These are phyloP conservation scores for Drosophila dunni DNA, from an alignment of 1,140 invertebrate genomes.

Conservation along the genomic window DNA sequence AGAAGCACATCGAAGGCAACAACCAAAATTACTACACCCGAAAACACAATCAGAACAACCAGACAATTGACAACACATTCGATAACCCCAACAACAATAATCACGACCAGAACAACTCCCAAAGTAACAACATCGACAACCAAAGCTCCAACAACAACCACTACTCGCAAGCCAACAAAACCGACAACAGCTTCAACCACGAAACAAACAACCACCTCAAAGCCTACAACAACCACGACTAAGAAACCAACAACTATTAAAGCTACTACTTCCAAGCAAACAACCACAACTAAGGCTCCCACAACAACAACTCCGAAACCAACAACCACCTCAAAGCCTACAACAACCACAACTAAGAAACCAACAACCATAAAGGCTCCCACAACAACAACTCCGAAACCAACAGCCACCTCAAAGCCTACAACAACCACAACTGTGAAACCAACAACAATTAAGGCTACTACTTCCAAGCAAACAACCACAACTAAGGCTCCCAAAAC, in stretches of 20 bases:
- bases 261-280: conserved; percentile 6
- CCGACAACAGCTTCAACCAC: no score
- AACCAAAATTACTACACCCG: conserved; percentile 2
- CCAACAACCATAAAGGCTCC: no score
- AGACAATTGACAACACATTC: not conserved
- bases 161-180: conserved; percentile 14
- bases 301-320: not conserved
- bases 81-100: conserved; percentile 25
- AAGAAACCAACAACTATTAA: not conserved
- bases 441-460: not conserved
- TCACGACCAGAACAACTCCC: conserved; percentile 9
- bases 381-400: not conserved
- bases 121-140: conserved; percentile 10
- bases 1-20: conserved; percentile 49
- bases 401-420: conserved; percentile 7
- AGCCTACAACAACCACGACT: not conserved
- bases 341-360: not conserved
- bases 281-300: conserved; percentile 4
- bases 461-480: conserved; percentile 2
- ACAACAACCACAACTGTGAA: not conserved
- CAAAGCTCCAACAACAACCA: conserved; percentile 1
- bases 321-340: not conserved
- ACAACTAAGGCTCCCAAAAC: not conserved
- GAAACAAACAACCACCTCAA: conserved; percentile 1
- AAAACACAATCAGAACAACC: conserved; percentile 12